These are phyloP conservation scores for Podotricha telesiphe DNA, from an alignment of 2,888 invertebrate species.

Conservation along the genomic window DNA sequence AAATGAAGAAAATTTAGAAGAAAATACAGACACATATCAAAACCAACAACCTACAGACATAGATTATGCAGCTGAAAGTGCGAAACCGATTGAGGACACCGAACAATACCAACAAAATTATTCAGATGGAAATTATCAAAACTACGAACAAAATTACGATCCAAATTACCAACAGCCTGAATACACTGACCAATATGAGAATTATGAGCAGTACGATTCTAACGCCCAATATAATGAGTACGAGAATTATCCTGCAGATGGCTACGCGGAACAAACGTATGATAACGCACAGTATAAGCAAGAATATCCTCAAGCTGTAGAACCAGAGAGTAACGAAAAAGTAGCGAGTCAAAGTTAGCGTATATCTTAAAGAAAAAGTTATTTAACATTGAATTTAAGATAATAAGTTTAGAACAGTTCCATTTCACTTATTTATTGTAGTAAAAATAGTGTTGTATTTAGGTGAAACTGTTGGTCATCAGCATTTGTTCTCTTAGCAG, in stretches of 20 bases:
- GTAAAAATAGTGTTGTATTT: no score
- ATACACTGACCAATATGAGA: constrained; percentile 63
- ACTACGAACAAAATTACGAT: constrained; percentile 57
- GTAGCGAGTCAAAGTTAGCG: constrained; percentile 70
- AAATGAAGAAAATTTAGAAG: constrained; percentile 35
- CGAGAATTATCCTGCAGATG: constrained; percentile 61
- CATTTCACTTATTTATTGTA: no score
- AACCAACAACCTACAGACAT: constrained; percentile 42
- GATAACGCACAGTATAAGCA: constrained; percentile 58
- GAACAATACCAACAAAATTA: constrained; percentile 42
- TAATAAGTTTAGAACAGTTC: neutral
- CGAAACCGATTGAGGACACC: constrained; percentile 18
- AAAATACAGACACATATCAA: constrained; percentile 36
- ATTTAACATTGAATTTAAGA: neutral
- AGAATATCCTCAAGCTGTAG: constrained; percentile 51
- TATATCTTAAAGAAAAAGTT: neutral
- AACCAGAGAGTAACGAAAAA: constrained; percentile 54
- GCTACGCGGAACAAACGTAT: constrained; percentile 62
- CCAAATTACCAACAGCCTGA: constrained; percentile 59
- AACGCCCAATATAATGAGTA: constrained; percentile 64
- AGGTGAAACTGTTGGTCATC: no score
- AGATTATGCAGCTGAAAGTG: constrained; percentile 28
- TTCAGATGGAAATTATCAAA: constrained; percentile 40
- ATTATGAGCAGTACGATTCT: constrained; percentile 62
- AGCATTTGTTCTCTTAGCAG: no score